Evolutionary conservation across 2,888 invertebrate species (phyloP).

Genomic region (Empis stercorea): DNA sequence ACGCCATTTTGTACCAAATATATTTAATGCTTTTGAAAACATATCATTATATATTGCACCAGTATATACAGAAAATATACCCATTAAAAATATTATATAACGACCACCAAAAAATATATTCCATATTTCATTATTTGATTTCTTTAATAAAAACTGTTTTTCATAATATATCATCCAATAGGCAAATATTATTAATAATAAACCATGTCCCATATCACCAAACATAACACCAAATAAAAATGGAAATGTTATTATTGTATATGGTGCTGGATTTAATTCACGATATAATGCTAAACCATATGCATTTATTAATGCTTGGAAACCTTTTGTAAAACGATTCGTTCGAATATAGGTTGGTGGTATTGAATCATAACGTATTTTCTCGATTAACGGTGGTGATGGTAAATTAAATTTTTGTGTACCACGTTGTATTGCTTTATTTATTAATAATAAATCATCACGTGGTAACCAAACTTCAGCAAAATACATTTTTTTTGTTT

Average conservation of each 20-base stretch:
- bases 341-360: constrained; percentile 85
- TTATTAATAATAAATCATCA: constrained; percentile 53
- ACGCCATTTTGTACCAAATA: constrained; percentile 82
- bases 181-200: constrained; percentile 69
- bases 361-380: constrained; percentile 57
- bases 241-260: constrained; percentile 84
- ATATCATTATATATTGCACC: constrained; percentile 94
- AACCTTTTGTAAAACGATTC: constrained; percentile 83
- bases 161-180: constrained; percentile 68
- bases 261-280: constrained; percentile 82
- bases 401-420: constrained; percentile 69
- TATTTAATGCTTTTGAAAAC: constrained; percentile 83
- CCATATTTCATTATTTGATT: constrained; percentile 73
- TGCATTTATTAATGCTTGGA: constrained; percentile 82
- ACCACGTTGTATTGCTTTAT: constrained; percentile 62
- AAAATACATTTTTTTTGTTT: constrained; percentile 65
- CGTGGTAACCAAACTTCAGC: constrained; percentile 79
- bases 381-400: constrained; percentile 78
- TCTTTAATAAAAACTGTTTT: constrained; percentile 51
- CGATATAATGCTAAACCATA: constrained; percentile 89
- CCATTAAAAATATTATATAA: constrained; percentile 94
- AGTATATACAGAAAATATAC: constrained; percentile 92
- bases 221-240: constrained; percentile 95
- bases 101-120: constrained; percentile 93
- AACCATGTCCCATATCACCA: constrained; percentile 84